Evolutionary conservation across 2,888 invertebrate species (phyloP).

Genomic region (Pediacus dermestoides): DNA sequence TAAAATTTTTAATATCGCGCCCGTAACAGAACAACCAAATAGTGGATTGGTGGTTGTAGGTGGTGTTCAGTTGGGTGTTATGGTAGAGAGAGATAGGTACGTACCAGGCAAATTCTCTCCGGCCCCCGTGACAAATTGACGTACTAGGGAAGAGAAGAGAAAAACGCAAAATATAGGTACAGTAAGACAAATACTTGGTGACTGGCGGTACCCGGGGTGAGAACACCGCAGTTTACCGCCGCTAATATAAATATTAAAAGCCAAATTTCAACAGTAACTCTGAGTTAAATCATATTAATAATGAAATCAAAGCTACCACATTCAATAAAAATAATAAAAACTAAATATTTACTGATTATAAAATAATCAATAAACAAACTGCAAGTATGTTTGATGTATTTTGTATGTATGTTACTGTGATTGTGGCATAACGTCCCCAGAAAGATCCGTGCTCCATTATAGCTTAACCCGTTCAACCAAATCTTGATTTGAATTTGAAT

Average conservation of each 20-base stretch:
- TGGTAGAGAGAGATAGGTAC: slow-evolving; percentile 49
- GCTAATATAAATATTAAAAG: slow-evolving; percentile 23
- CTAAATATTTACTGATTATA: slow-evolving; percentile 43
- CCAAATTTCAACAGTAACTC: slow-evolving; percentile 47
- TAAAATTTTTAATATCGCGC: slow-evolving; percentile 20
- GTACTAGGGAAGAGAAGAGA: slow-evolving; percentile 53
- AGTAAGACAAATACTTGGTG: slow-evolving; percentile 48
- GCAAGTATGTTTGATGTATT: slow-evolving; percentile 49
- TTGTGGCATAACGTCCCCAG: slow-evolving; percentile 36
- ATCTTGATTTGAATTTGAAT: too few species aligned
- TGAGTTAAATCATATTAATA: slow-evolving; percentile 40
- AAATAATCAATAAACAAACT: slow-evolving; percentile 43
- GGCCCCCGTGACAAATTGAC: slow-evolving; percentile 54
- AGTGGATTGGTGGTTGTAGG: slow-evolving; percentile 46
- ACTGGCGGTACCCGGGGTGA: slow-evolving; percentile 11
- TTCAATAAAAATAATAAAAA: slow-evolving; percentile 47
- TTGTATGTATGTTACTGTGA: slow-evolving; percentile 50
- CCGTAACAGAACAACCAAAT: slow-evolving; percentile 50
- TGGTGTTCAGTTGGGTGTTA: slow-evolving; percentile 49
- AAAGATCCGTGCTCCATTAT: slow-evolving; percentile 15
- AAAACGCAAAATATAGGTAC: slow-evolving; percentile 53
- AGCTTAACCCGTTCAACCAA: too few species aligned
- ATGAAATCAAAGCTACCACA: slow-evolving; percentile 48
- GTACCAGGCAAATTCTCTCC: slow-evolving; percentile 54
- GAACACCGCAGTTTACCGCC: slow-evolving; percentile 6